Base-by-base conservation (phyloP, 2,888 invertebrate species). In the Dorcus hopei region DNA sequence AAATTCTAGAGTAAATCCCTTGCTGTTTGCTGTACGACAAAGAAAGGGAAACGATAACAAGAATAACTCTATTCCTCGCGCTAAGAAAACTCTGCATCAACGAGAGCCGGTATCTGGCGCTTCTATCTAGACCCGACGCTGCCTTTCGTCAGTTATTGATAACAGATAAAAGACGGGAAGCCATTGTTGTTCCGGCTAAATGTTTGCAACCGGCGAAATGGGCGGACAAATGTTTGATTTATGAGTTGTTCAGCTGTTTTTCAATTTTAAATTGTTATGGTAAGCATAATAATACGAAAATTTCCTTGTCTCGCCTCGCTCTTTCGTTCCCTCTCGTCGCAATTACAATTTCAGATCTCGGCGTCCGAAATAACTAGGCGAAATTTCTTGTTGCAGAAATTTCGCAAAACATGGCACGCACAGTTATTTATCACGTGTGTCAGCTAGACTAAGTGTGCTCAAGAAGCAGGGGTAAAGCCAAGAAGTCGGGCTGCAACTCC, bases 191-290 rank as follows among this genome's bases (percentile, higher is more conserved):
- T 68, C 67, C 68, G 65, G 64, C 64, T 66, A 62, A 68, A 68
- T 68, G 68, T 68, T 68, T 67, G 65, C 68, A 67, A 67, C 63
- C 59, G 63, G 63, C 60, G 66, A 64, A 68, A 66, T 66, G 67
- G 65, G 66, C 67, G 66, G 68, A 65, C 68, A 68, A 67, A 67
- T 67, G 63, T 68, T 68, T 68, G 68, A 68, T 68, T 68, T 68
- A 67, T 67, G 68, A 67, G 65, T 33, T 66, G 26, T 33, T 64
- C 63, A 63, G 57, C 57, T 63, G 59, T 64, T 63, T 68, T 68
- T 68, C 65, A 64, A 64, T 66, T 68, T 68, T 60, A 66, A 67
- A 64, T 65, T 67, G 65, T 63, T 64, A 62, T 57, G 61, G 63
- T 59, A 62, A 65, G 65, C 63, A 67, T 61, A 58, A 61, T 58